Percentiles rank a stretch among this genome's conserved stretches.
Conservation (phyloP, 2,888 invertebrate species). For the Zootermopsis nevadensis region DNA sequence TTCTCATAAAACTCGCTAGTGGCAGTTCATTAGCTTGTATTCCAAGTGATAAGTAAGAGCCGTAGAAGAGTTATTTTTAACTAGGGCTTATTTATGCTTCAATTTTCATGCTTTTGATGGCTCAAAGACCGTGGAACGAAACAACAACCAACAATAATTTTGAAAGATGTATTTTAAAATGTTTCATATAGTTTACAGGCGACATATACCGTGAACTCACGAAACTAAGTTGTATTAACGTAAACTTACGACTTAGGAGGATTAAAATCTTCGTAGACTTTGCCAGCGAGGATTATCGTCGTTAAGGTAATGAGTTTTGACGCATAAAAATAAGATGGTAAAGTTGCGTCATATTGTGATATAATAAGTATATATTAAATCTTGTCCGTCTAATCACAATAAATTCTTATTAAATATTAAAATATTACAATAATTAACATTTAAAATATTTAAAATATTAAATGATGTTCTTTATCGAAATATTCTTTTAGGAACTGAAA, state of each 20-base stretch:
- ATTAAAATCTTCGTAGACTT: not conserved
- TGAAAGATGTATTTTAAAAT: not conserved
- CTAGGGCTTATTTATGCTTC: not conserved
- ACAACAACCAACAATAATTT: not conserved
- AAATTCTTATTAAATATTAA: too few relatives aligned
- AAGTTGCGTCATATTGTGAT: too few relatives aligned
- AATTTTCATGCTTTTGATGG: constrained; percentile 7
- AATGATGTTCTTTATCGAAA: too few relatives aligned
- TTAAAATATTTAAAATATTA: too few relatives aligned
- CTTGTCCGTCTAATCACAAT: too few relatives aligned
- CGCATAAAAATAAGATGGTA: too few relatives aligned
- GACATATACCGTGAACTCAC: not conserved
- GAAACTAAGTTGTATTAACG: not conserved
- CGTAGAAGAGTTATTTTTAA: constrained; percentile 23
- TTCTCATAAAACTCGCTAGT: constrained; percentile 20
- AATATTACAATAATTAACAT: too few relatives aligned
- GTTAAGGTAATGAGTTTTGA: too few relatives aligned
- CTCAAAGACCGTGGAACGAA: not conserved
- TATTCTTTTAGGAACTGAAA: too few relatives aligned
- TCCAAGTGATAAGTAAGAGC: not conserved
- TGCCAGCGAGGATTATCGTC: not conserved
- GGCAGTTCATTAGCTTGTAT: not conserved
- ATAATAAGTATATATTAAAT: too few relatives aligned
- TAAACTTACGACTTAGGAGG: not conserved
- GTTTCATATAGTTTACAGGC: not conserved